Conservation (phyloP, 2,797 vertebrate species). For the Hoplostethus mediterraneus region DNA sequence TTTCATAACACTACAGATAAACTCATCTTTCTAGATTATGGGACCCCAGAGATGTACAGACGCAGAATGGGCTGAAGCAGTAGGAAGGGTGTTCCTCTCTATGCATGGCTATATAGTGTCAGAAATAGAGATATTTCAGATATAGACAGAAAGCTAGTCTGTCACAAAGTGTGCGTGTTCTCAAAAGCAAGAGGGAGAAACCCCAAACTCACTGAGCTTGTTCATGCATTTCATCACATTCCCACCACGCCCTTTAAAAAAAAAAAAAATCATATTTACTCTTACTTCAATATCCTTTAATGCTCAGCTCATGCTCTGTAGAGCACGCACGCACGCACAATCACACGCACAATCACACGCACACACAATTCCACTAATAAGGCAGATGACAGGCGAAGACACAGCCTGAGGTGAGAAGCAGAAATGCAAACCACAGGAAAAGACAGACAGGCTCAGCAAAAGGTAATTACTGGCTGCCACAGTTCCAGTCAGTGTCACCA, state of each 20-base stretch:
- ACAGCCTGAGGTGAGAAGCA: conserved; percentile 24
- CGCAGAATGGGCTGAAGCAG: conserved; percentile 26
- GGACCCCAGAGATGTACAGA: conserved; percentile 47
- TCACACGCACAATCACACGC: conserved; percentile 9
- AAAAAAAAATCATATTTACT: background rate
- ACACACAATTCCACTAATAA: conserved; percentile 50
- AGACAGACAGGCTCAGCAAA: conserved; percentile 3
- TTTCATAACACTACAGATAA: conserved; percentile 65
- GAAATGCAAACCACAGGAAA: background rate
- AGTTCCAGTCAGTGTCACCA: conserved; percentile 26
- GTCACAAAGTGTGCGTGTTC: conserved; percentile 2
- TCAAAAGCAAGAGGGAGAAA: conserved; percentile 35
- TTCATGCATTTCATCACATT: conserved; percentile 29
- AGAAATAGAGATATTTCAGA: conserved; percentile 8
- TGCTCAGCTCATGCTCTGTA: conserved; percentile 47
- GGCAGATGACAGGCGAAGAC: conserved; percentile 51
- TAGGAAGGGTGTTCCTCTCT: conserved; percentile 26
- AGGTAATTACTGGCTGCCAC: conserved; percentile 46
- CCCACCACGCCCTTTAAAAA: background rate
- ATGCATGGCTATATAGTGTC: background rate
- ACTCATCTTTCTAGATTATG: conserved; percentile 48
- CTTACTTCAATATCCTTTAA: conserved; percentile 19
- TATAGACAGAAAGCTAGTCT: conserved; percentile 6
- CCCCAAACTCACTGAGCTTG: conserved; percentile 27
- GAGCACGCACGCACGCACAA: conserved; percentile 4